Conservation (phyloP, 2,888 invertebrate genomes). For the Bimastos eiseni region DNA sequence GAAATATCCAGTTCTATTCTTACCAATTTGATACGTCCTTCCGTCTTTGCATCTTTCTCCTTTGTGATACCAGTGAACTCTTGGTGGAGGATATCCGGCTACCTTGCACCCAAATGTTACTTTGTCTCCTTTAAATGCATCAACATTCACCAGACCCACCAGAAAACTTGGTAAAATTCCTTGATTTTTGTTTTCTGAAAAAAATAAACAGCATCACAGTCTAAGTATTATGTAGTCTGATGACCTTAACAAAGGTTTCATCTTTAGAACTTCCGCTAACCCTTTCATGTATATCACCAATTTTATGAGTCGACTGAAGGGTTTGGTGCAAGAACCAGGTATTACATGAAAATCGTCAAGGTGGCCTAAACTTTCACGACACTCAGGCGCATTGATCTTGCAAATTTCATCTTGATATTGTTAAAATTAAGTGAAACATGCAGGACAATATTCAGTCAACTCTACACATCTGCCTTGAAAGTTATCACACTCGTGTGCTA, state of each 20-base stretch:
- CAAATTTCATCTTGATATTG: too few species aligned
- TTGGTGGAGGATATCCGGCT: not conserved
- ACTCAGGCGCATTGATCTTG: too few species aligned
- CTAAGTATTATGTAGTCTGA: not conserved
- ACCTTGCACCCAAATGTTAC: not conserved
- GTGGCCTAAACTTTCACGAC: too few species aligned
- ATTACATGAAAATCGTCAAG: too few species aligned
- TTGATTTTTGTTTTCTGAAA: slow-evolving; percentile 7
- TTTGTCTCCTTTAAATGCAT: not conserved
- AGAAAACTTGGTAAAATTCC: not conserved
- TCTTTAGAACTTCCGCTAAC: not conserved
- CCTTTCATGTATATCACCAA: not conserved
- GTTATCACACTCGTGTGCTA: too few species aligned
- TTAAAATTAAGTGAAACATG: too few species aligned
- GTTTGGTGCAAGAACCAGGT: too few species aligned
- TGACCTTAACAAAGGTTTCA: not conserved
- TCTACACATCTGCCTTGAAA: too few species aligned
- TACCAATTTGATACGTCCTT: not conserved
- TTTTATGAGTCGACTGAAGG: too few species aligned
- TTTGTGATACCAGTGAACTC: not conserved
- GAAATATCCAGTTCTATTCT: not conserved
- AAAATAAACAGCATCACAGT: not conserved
- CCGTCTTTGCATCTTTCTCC: slow-evolving; percentile 3
- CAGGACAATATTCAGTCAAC: too few species aligned
- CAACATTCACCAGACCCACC: not conserved